Conservation (phyloP, 2,113 vertebrate genomes). For the Notarius lentiginosus region DNA sequence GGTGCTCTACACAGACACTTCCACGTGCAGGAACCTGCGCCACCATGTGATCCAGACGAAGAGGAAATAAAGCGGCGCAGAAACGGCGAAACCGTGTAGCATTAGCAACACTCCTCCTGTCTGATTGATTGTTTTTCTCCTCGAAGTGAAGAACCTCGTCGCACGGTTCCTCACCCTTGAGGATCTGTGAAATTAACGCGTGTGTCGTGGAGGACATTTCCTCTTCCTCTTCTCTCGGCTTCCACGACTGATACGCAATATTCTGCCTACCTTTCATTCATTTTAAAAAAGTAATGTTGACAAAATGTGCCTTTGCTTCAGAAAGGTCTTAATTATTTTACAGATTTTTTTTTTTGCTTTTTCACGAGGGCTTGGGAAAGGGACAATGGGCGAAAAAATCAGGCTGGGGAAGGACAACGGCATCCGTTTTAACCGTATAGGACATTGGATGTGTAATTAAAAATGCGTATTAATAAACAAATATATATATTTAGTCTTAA, state of each 20-base stretch:
- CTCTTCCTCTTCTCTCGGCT: slow-evolving; percentile 10
- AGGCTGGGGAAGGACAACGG: slow-evolving; percentile 22
- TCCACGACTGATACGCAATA: neutral
- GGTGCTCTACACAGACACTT: slow-evolving; percentile 65
- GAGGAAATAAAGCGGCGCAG: neutral
- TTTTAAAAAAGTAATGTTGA: slow-evolving; percentile 11
- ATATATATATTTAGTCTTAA: slow-evolving; percentile 46
- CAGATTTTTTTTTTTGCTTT: neutral
- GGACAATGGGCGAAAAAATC: neutral
- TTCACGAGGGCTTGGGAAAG: slow-evolving; percentile 25
- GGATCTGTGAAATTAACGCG: neutral
- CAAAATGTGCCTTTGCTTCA: slow-evolving; percentile 44
- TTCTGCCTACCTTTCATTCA: slow-evolving; percentile 13
- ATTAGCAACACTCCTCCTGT: neutral
- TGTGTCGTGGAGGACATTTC: neutral
- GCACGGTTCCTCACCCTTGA: neutral
- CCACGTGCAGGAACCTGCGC: slow-evolving; percentile 8
- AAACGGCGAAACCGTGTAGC: neutral
- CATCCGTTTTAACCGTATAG: slow-evolving; percentile 42
- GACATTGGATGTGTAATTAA: slow-evolving; percentile 45
- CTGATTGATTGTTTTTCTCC: neutral
- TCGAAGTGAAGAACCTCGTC: neutral
- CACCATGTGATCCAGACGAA: neutral
- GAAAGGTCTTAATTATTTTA: slow-evolving; percentile 44
- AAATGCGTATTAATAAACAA: slow-evolving; percentile 47